These are phyloP conservation scores for Gasterosteus nipponicus DNA, from an alignment of 2,113 vertebrate genomes.

Conservation along the genomic window DNA sequence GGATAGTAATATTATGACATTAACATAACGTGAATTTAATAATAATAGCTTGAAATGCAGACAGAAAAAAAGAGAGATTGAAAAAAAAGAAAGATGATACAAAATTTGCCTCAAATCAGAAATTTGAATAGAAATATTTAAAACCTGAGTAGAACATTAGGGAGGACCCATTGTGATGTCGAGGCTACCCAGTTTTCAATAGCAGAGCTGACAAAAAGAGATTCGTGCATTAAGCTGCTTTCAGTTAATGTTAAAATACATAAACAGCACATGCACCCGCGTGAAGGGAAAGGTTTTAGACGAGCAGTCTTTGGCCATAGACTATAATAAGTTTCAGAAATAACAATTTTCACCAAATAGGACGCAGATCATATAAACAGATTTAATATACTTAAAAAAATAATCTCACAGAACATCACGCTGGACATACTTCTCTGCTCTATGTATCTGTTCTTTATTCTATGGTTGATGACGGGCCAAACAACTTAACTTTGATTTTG, in stretches of 20 bases:
- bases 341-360: background rate
- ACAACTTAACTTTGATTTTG: constrained; percentile 56
- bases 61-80: too few relatives aligned
- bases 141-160: too few relatives aligned
- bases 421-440: background rate
- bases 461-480: constrained; percentile 32
- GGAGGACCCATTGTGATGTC: too few relatives aligned
- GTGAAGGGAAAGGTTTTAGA: background rate
- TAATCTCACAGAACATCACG: constrained; percentile 8
- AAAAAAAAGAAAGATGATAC: too few relatives aligned
- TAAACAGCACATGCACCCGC: background rate
- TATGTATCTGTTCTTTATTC: constrained; percentile 8
- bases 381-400: background rate
- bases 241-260: background rate
- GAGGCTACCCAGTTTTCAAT: too few relatives aligned
- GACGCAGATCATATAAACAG: too few relatives aligned
- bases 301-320: background rate
- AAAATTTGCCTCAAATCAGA: too few relatives aligned
- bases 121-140: too few relatives aligned
- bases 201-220: background rate
- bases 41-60: too few relatives aligned
- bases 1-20: background rate
- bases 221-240: background rate
- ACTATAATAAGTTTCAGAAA: background rate
- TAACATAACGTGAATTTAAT: too few relatives aligned